Evolutionary conservation across 2,888 invertebrate species (phyloP).

Genomic region (Eupithecia abbreviata): DNA sequence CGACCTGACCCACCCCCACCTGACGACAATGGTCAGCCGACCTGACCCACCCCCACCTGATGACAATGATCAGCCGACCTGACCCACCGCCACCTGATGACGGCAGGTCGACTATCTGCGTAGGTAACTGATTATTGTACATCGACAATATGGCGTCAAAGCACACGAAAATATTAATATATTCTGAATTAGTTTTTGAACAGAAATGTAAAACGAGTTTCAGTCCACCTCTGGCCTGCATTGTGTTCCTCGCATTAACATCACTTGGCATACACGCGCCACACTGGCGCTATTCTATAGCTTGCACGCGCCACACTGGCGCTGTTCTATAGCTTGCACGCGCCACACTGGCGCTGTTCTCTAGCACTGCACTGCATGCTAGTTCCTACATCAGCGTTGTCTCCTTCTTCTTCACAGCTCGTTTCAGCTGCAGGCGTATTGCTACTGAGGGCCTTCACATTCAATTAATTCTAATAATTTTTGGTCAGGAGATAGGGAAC

Average conservation of each 20-base stretch:
- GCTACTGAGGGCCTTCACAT: too few species aligned
- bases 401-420: neutral
- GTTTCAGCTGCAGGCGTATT: neutral
- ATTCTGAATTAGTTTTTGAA: constrained; percentile 13
- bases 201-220: constrained; percentile 32
- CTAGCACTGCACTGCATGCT: neutral
- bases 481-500: neutral
- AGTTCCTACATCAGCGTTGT: neutral
- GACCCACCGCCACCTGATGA: too few species aligned
- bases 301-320: too few species aligned
- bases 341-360: too few species aligned
- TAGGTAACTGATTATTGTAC: neutral
- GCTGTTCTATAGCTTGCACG: constrained; percentile 1
- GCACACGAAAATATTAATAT: neutral
- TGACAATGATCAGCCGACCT: too few species aligned
- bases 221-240: constrained; percentile 62
- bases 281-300: neutral
- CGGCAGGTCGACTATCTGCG: neutral
- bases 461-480: too few species aligned
- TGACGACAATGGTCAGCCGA: too few species aligned
- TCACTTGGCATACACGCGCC: constrained; percentile 43
- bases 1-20: too few species aligned
- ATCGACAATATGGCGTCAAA: neutral
- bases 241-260: constrained; percentile 62
- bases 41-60: too few species aligned